Percentiles rank a stretch among this genome's conserved stretches.
Evolutionary conservation across 1,140 invertebrate genomes (phyloP).

Genomic region (Sweltsa coloradensis): DNA sequence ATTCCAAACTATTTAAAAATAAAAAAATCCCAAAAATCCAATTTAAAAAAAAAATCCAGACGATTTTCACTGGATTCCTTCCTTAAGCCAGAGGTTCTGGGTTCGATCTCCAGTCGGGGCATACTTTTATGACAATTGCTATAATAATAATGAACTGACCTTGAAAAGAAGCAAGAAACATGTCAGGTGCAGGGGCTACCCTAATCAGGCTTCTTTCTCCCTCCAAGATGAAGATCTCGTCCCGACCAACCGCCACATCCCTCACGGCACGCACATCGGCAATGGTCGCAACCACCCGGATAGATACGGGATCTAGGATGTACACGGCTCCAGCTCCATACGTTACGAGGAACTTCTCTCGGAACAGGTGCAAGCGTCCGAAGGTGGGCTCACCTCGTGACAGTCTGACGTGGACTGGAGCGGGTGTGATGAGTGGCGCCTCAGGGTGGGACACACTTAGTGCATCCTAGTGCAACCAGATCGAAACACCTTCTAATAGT

Average conservation of each 20-base stretch:
- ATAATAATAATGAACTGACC: no score
- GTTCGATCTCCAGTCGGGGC: no score
- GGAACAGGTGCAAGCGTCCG: conserved; percentile 51
- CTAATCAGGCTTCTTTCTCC: conserved; percentile 50
- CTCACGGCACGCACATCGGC: conserved; percentile 34
- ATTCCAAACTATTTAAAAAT: no score
- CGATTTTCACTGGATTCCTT: no score
- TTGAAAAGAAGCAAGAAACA: no score
- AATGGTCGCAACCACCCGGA: conserved; percentile 31
- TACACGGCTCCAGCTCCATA: conserved; percentile 57
- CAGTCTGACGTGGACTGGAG: conserved; percentile 34
- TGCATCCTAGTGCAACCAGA: conserved; percentile 35
- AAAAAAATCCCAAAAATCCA: no score
- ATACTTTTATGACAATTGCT: no score
- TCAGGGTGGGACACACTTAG: conserved; percentile 43
- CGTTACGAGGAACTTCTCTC: conserved; percentile 56
- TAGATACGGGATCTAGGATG: conserved; percentile 55
- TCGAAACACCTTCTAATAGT: conserved; percentile 9
- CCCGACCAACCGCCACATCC: conserved; percentile 48
- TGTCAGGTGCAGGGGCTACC: conserved; percentile 44
- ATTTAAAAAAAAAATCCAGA: no score
- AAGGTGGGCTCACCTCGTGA: conserved; percentile 46
- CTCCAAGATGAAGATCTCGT: conserved; percentile 71
- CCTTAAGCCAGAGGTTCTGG: no score
- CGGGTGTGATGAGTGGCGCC: conserved; percentile 53